These are phyloP conservation scores for Pantelozetes paolii DNA, from an alignment of 2,888 invertebrate genomes.

Conservation along the genomic window DNA sequence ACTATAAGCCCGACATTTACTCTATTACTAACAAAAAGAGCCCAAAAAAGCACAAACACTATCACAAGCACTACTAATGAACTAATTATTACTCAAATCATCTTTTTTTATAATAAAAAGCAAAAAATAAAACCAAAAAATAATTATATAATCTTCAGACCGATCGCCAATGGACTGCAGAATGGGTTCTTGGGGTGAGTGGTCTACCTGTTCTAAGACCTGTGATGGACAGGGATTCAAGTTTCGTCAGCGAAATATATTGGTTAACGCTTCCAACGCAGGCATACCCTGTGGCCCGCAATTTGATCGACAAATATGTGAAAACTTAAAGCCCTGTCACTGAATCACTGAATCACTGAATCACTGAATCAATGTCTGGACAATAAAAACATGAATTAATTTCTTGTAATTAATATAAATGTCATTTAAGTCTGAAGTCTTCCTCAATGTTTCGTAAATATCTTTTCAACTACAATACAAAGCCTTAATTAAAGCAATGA, in stretches of 20 bases:
- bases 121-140: neutral
- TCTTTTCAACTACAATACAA: neutral
- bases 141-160: slow-evolving; percentile 8
- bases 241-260: slow-evolving; percentile 62
- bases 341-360: neutral
- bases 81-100: slow-evolving; percentile 9
- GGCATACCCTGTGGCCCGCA: slow-evolving; percentile 61
- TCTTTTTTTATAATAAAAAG: slow-evolving; percentile 3
- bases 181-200: slow-evolving; percentile 44
- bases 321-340: slow-evolving; percentile 26
- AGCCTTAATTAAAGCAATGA: slow-evolving; percentile 14
- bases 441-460: slow-evolving; percentile 1
- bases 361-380: slow-evolving; percentile 4
- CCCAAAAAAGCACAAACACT: slow-evolving; percentile 38
- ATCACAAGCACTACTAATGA: slow-evolving; percentile 34
- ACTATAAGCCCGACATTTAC: slow-evolving; percentile 6
- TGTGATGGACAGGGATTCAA: slow-evolving; percentile 59
- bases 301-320: slow-evolving; percentile 39
- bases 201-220: slow-evolving; percentile 43
- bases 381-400: no score
- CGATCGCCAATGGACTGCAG: slow-evolving; percentile 41
- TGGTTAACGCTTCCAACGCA: slow-evolving; percentile 61
- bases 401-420: slow-evolving; percentile 7
- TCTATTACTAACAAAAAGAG: slow-evolving; percentile 26
- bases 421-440: slow-evolving; percentile 27